Conservation (phyloP, 2,113 vertebrate species). For the Entosphenus tridentatus region DNA sequence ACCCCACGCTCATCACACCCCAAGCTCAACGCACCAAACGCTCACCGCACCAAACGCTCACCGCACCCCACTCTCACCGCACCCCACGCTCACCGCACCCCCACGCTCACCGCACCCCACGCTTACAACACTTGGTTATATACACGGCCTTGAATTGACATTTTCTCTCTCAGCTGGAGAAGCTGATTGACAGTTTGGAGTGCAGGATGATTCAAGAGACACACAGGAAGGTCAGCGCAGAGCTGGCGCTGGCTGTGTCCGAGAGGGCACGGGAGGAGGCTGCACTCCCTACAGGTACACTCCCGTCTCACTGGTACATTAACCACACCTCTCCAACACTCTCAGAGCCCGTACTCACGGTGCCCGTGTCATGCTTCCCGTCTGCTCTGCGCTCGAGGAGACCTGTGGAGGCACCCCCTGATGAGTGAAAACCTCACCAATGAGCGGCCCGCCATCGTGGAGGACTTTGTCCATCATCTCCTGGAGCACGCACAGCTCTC, state of each 20-base stretch:
- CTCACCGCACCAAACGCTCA: no score
- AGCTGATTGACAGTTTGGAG: conserved; percentile 33
- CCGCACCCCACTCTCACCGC: no score
- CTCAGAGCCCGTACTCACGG: no score
- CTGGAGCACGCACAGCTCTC: conserved; percentile 24
- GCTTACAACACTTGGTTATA: no score
- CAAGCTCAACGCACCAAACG: no score
- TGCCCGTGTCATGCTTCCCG: no score
- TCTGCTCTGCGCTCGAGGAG: conserved; percentile 12
- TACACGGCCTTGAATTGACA: background rate
- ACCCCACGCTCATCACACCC: no score
- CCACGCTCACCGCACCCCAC: no score
- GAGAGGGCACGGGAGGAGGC: conserved; percentile 23
- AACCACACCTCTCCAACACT: no score
- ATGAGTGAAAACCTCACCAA: conserved; percentile 27
- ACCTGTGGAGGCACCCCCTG: conserved; percentile 28
- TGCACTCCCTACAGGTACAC: conserved; percentile 23
- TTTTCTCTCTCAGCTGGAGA: conserved; percentile 22
- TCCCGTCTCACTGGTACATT: no score
- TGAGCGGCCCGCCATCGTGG: conserved; percentile 21
- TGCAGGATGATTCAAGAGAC: conserved; percentile 28
- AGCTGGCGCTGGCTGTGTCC: conserved; percentile 23
- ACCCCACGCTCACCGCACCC: no score
- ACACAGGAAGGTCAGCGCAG: conserved; percentile 24
- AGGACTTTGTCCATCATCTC: conserved; percentile 29